Evolutionary conservation across 1,140 invertebrate species (phyloP), one percentile per base, ranked within the genome.

Genomic region (Callitettix versicolor): DNA sequence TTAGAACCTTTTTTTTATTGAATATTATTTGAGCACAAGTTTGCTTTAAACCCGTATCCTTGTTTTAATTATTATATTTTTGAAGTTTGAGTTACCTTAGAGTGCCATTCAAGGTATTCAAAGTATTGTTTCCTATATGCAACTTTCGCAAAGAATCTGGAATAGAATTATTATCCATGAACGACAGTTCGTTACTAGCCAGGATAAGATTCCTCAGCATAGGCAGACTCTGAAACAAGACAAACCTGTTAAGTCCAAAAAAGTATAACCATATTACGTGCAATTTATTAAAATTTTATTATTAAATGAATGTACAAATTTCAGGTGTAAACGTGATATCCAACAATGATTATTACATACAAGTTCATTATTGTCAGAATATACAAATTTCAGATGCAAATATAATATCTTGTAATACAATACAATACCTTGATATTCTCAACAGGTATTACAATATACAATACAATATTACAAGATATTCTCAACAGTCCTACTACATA

Each of bases 41-140:
- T n/a, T n/a, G n/a, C n/a, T n/a, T n/a, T n/a, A n/a, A n/a, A n/a
- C n/a, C n/a, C n/a, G n/a, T n/a, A n/a, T n/a, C n/a, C n/a, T n/a
- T n/a, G n/a, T n/a, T n/a, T n/a, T n/a, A n/a, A n/a, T n/a, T n/a
- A n/a, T n/a, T n/a, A n/a, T n/a, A n/a, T 30, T 30, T 30, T 30
- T 30, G 9, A 30, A 30, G 26, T 4, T 4, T 4, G 17, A n/a
- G 61, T 62, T 68, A 76, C 76, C 79, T 75, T 14, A 89, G 65
- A 1, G 85, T 84, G 12, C 81, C 80, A 62, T 88, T 89, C n/a
- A 90, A 68, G 56, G 76, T 75, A 41, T 72, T 76, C 14, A 90
- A 67, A 56, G 79, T 75, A 68, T 90, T 90, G 2, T 80, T 72
- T 0, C 81, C 84, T 22, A 90, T 67, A 62, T 86, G 84, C 3